Percentiles rank a stretch among this genome's conserved stretches.
These are phyloP conservation scores for Oryzias celebensis DNA, from an alignment of 2,113 vertebrate genomes.

Conservation along the genomic window DNA sequence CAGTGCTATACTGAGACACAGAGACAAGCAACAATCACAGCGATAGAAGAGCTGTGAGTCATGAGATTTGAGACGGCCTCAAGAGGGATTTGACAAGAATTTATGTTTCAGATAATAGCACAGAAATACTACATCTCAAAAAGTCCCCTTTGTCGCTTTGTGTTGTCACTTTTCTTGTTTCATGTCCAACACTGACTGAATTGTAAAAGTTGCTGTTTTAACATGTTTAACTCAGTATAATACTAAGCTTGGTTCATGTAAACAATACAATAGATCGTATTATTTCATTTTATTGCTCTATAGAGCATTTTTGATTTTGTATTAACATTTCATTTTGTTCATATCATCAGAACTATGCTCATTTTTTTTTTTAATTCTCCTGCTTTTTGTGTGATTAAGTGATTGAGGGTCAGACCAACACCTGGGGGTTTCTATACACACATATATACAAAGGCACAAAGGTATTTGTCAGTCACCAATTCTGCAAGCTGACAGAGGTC, in stretches of 20 bases:
- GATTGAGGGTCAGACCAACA: too few species aligned
- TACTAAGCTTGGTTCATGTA: background rate
- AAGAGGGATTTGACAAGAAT: conserved; percentile 54
- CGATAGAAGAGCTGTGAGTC: conserved; percentile 40
- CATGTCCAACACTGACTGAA: conserved; percentile 7
- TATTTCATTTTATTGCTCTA: conserved; percentile 1
- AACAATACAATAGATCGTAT: background rate
- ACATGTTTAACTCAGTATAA: too few species aligned
- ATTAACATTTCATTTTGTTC: too few species aligned
- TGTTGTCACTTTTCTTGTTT: conserved; percentile 9
- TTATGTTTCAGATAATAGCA: conserved; percentile 31
- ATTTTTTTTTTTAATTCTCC: too few species aligned
- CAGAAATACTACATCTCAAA: conserved; percentile 10
- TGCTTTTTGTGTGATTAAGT: too few species aligned
- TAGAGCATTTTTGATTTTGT: background rate
- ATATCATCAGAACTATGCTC: too few species aligned
- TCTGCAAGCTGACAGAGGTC: too few species aligned
- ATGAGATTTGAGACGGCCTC: conserved; percentile 55
- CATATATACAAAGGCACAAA: too few species aligned
- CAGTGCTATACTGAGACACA: conserved; percentile 11
- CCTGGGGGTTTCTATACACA: too few species aligned
- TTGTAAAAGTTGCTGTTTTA: background rate
- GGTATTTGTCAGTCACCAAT: too few species aligned
- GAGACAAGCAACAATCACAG: conserved; percentile 28
- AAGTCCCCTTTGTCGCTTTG: conserved; percentile 2